Base-by-base conservation (phyloP, 2,888 invertebrate genomes). In the Balanococcus diminutus region DNA sequence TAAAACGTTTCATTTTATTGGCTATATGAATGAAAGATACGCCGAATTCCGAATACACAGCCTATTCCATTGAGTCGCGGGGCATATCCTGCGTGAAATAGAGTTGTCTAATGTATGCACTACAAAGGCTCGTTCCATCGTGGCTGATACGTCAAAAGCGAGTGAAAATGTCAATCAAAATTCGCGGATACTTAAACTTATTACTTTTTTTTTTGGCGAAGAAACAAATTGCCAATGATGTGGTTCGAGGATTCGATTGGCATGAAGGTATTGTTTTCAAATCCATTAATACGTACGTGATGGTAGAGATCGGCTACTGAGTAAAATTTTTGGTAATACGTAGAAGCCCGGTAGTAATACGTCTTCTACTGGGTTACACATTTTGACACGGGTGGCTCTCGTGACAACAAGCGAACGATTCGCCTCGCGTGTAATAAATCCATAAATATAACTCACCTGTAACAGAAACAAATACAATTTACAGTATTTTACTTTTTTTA, bases 391-490 rank as follows among this genome's bases (percentile, higher is more conserved):
- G 67, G 36, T 79, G 36, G 75, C 36, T 79, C 32, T 79, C 75
- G 75, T 79, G 75, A 79, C 75, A 56, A 79, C 11, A 19, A 75
- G 32, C 31, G 0, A 36, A 16, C 75, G 75, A 83, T 83, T 83
- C 56, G 56, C 56, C 22, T 56, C 83, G 83, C 83, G 83, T 83
- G 83, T 56, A 83, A 83, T 36, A 61, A 79, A 83, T 83, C 61
- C 83, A 83, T 83, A 56, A 83, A 83, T 56, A 79, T 79, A 79
- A 83, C 83, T 83, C 83, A 83, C 83, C 83, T 83, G 56, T 83
- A 83, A 83, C 83, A 83, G 83, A 83, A 83, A 83, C 56, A 83
- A 83, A 83, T 56, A 83, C 32, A 83, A 83, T 83, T 83, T 83
- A 83, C 83, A 83, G 56, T 61, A 56, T 83, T 82, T 82, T 83